Base-by-base conservation (phyloP, 1,140 invertebrate genomes). In the Chironomus striatipennis region DNA sequence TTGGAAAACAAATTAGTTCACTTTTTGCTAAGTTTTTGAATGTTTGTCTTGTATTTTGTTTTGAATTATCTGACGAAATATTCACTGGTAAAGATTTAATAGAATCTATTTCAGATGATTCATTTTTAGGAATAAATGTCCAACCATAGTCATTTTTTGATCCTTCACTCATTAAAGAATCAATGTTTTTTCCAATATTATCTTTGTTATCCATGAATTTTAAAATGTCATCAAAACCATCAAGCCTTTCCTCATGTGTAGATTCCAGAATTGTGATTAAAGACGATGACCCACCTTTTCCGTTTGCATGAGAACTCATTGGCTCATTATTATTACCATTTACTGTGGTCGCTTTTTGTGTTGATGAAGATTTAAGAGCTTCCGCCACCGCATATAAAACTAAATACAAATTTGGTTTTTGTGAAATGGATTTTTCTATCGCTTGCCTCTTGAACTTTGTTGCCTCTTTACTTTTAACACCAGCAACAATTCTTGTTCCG, bases 1-100 rank as follows among this genome's bases (percentile, higher is more conserved):
- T 47, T 1, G 73, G 73, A n/a, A 47, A 34, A 57, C 73, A 74
- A 47, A 64, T 57, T 17, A 74, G 4, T 21, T 43, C 43, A 42
- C 17, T 73, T 42, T n/a, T 42, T 42, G n/a, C 42, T 15, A n/a
- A 10, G 5, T 5, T 12, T 5, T 57, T 15, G 1, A 5, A n/a
- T 57, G 47, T 57, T 57, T 47, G 43, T 15, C 2, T 5, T 34
- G 8, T 4, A 47, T 47, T 47, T 15, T 12, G 15, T 8, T n/a
- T 8, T 4, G 73, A 73, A 42, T 4, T 73, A 18, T 4, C 17
- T 15, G 34, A 42, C 12, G 34, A 8, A 20, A 6, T 20, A 42
- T 73, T 34, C 8, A 73, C n/a, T 42, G 72, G 2, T 42, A 70
- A 10, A 18, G 65, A 70, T 20, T 70, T 70, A 20, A 21, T 0